phyloP scores from a whole-genome alignment of 2,888 invertebrate genomes.

The Diachrysia chrysitis region DNA sequence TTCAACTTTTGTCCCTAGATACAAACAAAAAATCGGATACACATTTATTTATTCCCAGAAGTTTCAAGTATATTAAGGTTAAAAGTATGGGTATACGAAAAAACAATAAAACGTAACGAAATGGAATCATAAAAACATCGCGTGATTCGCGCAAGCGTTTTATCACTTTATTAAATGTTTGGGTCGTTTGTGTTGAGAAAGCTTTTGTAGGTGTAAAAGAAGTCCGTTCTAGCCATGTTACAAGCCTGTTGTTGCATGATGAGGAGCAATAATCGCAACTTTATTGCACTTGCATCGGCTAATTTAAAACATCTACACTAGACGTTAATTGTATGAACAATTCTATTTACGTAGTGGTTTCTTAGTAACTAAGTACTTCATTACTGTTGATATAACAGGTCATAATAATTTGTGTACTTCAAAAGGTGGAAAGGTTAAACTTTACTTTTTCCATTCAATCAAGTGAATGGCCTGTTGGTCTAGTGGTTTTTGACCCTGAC shows the following conservation, averaged over 20 bases:
- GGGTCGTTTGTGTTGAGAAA: conserved; percentile 68
- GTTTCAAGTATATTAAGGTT: conserved; percentile 69
- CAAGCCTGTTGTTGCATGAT: conserved; percentile 65
- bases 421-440: conserved; percentile 18
- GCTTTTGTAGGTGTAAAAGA: conserved; percentile 64
- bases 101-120: conserved; percentile 70
- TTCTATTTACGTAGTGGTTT: conserved; percentile 23
- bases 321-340: conserved; percentile 41
- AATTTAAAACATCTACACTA: conserved; percentile 57
- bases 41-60: conserved; percentile 61
- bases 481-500: too few species aligned
- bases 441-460: background rate
- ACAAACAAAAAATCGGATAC: conserved; percentile 54
- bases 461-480: too few species aligned
- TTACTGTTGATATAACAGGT: conserved; percentile 10
- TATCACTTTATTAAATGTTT: conserved; percentile 84
- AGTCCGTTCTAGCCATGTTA: conserved; percentile 60
- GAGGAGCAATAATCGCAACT: conserved; percentile 62
- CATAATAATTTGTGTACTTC: background rate
- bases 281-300: conserved; percentile 57
- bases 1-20: conserved; percentile 56
- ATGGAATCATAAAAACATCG: conserved; percentile 78
- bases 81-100: conserved; percentile 67
- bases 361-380: conserved; percentile 6
- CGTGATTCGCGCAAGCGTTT: conserved; percentile 77